These are phyloP conservation scores for Hippopotamus amphibius DNA, from an alignment of 2,113 vertebrate species.

Conservation along the genomic window DNA sequence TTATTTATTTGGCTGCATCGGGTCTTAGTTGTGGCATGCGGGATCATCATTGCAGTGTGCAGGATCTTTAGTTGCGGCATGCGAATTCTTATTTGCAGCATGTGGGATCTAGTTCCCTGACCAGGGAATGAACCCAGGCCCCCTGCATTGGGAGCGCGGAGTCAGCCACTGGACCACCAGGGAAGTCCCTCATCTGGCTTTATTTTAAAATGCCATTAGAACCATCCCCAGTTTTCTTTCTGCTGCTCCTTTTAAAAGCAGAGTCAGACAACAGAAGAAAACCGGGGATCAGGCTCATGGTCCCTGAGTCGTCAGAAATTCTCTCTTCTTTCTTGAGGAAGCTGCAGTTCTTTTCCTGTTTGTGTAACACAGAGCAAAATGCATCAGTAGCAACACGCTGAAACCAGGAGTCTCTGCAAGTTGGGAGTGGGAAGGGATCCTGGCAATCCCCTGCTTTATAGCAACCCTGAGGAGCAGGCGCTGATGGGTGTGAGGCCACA, in stretches of 20 bases:
- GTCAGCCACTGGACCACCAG: too few relatives aligned
- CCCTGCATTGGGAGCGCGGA: too few relatives aligned
- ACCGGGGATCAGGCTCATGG: background rate
- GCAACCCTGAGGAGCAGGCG: background rate
- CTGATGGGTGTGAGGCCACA: background rate
- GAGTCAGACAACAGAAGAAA: background rate
- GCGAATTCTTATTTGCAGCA: too few relatives aligned
- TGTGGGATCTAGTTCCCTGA: too few relatives aligned
- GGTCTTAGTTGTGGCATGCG: too few relatives aligned
- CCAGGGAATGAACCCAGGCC: too few relatives aligned
- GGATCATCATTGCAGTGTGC: too few relatives aligned
- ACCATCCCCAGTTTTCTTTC: background rate
- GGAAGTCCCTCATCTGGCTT: background rate
- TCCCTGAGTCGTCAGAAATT: background rate
- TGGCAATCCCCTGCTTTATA: background rate
- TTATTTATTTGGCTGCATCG: too few relatives aligned
- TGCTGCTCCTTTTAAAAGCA: background rate
- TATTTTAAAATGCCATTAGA: conserved; percentile 42
- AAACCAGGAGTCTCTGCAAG: background rate
- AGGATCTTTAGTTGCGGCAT: too few relatives aligned
- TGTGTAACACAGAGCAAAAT: background rate
- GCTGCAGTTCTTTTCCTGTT: conserved; percentile 1
- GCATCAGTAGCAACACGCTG: background rate
- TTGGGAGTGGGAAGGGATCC: background rate
- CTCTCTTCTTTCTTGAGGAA: background rate